Conservation (phyloP, 2,797 vertebrate genomes). For the Lates japonicus region DNA sequence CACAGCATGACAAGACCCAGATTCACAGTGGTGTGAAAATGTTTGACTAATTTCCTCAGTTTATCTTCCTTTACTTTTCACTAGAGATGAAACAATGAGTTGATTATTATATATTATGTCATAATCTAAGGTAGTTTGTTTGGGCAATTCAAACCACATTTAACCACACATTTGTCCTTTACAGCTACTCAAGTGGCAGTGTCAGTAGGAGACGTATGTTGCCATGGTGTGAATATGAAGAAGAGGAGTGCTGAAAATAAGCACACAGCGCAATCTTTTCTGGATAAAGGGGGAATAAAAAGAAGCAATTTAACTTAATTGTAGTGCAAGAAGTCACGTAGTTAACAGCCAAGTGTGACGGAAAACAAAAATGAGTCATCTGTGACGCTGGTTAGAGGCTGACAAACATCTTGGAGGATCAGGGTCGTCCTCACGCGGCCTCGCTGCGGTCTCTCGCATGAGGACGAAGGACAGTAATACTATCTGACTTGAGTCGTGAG, state of each 20-base stretch:
- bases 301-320: slow-evolving; percentile 21
- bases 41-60: neutral
- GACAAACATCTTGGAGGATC: slow-evolving; percentile 64
- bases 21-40: neutral
- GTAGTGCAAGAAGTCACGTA: slow-evolving; percentile 30
- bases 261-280: neutral
- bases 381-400: slow-evolving; percentile 52
- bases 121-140: slow-evolving; percentile 6
- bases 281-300: slow-evolving; percentile 13
- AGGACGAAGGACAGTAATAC: slow-evolving; percentile 67
- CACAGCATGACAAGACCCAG: neutral
- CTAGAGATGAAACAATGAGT: neutral
- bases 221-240: slow-evolving; percentile 3
- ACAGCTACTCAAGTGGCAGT: slow-evolving; percentile 5
- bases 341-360: slow-evolving; percentile 49
- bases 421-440: slow-evolving; percentile 56
- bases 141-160: slow-evolving; percentile 4
- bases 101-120: too few species aligned
- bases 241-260: slow-evolving; percentile 11
- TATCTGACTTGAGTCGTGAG: slow-evolving; percentile 76
- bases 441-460: slow-evolving; percentile 40
- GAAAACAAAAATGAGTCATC: slow-evolving; percentile 70
- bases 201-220: neutral
- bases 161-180: neutral
- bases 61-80: neutral